These are phyloP conservation scores for Drosophila pseudoananassae DNA, from an alignment of 1,140 invertebrate genomes.

Conservation along the genomic window DNA sequence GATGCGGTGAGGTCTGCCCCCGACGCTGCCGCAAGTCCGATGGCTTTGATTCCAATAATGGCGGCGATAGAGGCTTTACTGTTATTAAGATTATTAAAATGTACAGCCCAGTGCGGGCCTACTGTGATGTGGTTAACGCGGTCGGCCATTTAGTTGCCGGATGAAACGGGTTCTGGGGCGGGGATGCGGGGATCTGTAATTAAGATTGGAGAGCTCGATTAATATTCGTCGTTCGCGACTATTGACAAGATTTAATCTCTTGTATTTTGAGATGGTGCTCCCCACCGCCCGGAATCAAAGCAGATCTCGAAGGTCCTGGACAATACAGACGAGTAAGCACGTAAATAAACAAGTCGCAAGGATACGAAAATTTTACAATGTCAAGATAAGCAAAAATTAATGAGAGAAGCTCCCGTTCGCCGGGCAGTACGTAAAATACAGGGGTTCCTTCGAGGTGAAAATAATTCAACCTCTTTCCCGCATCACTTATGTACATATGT, in stretches of 20 bases:
- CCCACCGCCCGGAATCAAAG: not conserved
- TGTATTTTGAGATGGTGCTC: not conserved
- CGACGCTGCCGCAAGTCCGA: slow-evolving; percentile 50
- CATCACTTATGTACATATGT: too few species aligned
- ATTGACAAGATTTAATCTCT: not conserved
- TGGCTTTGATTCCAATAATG: slow-evolving; percentile 76
- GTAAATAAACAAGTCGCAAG: slow-evolving; percentile 59
- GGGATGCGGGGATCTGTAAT: not conserved
- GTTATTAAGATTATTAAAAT: slow-evolving; percentile 79
- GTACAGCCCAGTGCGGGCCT: slow-evolving; percentile 45
- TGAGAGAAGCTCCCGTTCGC: slow-evolving; percentile 48
- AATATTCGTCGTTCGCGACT: not conserved
- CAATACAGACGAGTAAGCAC: slow-evolving; percentile 52
- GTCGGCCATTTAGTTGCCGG: not conserved
- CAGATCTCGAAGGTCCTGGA: slow-evolving; percentile 4
- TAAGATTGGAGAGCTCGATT: not conserved
- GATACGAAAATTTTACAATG: slow-evolving; percentile 52
- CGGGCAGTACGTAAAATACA: slow-evolving; percentile 43
- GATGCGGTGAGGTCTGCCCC: slow-evolving; percentile 23
- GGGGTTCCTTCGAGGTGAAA: slow-evolving; percentile 14
- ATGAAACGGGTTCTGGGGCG: slow-evolving; percentile 2
- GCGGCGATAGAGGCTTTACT: slow-evolving; percentile 58
- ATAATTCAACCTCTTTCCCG: not conserved
- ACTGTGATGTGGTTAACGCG: slow-evolving; percentile 63
- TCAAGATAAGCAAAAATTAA: slow-evolving; percentile 74